Conservation (phyloP, 2,113 vertebrate genomes). For the Epinephelus moara region DNA sequence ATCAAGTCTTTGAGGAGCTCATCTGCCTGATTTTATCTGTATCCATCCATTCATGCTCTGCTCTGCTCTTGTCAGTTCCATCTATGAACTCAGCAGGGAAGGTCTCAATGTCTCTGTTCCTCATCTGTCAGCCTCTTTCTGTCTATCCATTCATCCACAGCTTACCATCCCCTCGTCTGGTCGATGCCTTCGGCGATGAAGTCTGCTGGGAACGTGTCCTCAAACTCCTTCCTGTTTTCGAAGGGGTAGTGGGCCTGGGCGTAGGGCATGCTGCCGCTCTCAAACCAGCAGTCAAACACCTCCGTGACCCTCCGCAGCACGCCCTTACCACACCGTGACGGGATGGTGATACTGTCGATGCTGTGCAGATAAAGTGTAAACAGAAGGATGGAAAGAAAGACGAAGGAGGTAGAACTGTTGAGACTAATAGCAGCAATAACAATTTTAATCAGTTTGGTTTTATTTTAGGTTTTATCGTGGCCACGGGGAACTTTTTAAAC, state of each 20-base stretch:
- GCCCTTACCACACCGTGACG: constrained; percentile 91
- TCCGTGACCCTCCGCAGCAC: constrained; percentile 88
- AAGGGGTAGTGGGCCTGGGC: constrained; percentile 98
- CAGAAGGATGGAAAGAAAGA: neutral
- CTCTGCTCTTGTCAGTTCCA: constrained; percentile 15
- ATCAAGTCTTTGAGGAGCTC: neutral
- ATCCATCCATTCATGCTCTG: neutral
- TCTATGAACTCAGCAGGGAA: constrained; percentile 6
- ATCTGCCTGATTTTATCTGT: neutral
- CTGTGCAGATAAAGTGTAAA: constrained; percentile 72
- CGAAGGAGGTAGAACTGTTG: neutral
- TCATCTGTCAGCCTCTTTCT: constrained; percentile 9
- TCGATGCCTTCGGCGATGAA: constrained; percentile 99
- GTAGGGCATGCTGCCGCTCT: constrained; percentile 99
- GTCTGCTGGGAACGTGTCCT: constrained; percentile 95
- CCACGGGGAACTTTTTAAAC: constrained; percentile 10
- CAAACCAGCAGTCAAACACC: constrained; percentile 99
- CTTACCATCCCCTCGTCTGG: constrained; percentile 97
- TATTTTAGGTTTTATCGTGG: constrained; percentile 6
- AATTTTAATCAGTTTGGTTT: constrained; percentile 3
- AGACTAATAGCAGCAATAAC: constrained; percentile 21
- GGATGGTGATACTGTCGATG: constrained; percentile 90
- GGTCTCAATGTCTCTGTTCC: neutral
- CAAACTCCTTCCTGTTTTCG: constrained; percentile 92
- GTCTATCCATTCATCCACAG: constrained; percentile 16